Conservation (phyloP, 2,113 vertebrate genomes). For the Synchiropus splendidus region DNA sequence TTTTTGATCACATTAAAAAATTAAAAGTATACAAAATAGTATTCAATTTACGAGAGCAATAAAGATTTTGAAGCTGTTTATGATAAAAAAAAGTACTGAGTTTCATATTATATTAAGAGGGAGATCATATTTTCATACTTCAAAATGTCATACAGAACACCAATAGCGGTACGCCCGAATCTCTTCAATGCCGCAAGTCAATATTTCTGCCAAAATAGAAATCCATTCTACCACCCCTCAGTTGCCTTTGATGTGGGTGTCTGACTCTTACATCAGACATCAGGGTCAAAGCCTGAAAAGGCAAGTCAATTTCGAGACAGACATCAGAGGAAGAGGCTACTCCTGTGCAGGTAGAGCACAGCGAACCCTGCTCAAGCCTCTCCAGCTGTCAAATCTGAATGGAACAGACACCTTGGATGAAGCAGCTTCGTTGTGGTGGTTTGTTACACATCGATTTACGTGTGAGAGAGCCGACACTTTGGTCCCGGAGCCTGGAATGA, state of each 20-base stretch:
- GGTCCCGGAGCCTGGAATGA: slow-evolving; percentile 17
- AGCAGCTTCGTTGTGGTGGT: slow-evolving; percentile 43
- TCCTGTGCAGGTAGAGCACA: slow-evolving; percentile 44
- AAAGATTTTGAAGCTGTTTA: too few species aligned
- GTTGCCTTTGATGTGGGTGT: slow-evolving; percentile 70
- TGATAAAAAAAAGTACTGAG: too few species aligned
- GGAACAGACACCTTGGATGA: slow-evolving; percentile 46
- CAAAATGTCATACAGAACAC: slow-evolving; percentile 36
- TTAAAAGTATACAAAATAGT: too few species aligned
- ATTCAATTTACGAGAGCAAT: too few species aligned
- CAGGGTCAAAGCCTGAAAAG: slow-evolving; percentile 70
- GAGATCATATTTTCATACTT: slow-evolving; percentile 26
- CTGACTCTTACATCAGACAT: slow-evolving; percentile 72
- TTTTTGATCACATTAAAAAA: too few species aligned
- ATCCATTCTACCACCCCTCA: slow-evolving; percentile 49
- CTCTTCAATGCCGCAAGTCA: slow-evolving; percentile 51
- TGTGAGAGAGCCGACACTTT: slow-evolving; percentile 36
- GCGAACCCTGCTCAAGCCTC: slow-evolving; percentile 27
- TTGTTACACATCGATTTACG: slow-evolving; percentile 43
- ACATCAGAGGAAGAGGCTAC: slow-evolving; percentile 53
- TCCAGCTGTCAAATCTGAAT: slow-evolving; percentile 50
- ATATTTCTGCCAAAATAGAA: slow-evolving; percentile 61
- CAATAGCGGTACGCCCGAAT: slow-evolving; percentile 43
- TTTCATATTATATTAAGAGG: too few species aligned
- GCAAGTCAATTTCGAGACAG: slow-evolving; percentile 66